Evolutionary conservation across 2,888 invertebrate genomes (phyloP).

Genomic region (Lasioglossum calceatum): DNA sequence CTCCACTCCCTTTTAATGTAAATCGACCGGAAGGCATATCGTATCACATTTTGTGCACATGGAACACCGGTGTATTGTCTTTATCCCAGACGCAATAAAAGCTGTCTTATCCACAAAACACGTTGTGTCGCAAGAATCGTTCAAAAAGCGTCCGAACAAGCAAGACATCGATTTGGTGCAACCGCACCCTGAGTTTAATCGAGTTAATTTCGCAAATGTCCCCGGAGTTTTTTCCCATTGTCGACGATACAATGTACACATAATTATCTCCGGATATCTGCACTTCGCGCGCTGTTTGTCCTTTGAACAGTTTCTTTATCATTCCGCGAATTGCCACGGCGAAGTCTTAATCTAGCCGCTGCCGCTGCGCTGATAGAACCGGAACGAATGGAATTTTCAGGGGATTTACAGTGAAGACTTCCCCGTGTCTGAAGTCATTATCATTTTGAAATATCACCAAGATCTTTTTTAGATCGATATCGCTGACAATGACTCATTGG

Average conservation of each 20-base stretch:
- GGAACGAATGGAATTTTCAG: not conserved
- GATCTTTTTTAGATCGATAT: too few relatives aligned
- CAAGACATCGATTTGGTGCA: not conserved
- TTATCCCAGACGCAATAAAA: not conserved
- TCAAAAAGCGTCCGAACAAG: not conserved
- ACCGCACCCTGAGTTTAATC: not conserved
- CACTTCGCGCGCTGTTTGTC: not conserved
- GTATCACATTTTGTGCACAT: too few relatives aligned
- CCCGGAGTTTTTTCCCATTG: not conserved
- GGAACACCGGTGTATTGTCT: not conserved
- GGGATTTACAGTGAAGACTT: not conserved
- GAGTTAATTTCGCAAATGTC: not conserved
- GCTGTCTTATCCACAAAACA: not conserved
- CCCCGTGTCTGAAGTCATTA: not conserved
- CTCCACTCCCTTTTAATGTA: too few relatives aligned
- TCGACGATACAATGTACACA: not conserved
- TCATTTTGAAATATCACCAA: not conserved
- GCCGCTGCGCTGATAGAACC: not conserved
- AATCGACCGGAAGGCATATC: too few relatives aligned
- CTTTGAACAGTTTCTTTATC: not conserved
- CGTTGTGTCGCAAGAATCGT: not conserved
- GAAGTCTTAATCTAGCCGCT: not conserved
- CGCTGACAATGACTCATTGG: not conserved
- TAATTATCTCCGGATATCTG: slow-evolving; percentile 17
- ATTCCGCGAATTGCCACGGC: not conserved